Evolutionary conservation across 2,888 invertebrate genomes (phyloP), one percentile per base, ranked within the genome.

Genomic region (Mylabris sibirica): DNA sequence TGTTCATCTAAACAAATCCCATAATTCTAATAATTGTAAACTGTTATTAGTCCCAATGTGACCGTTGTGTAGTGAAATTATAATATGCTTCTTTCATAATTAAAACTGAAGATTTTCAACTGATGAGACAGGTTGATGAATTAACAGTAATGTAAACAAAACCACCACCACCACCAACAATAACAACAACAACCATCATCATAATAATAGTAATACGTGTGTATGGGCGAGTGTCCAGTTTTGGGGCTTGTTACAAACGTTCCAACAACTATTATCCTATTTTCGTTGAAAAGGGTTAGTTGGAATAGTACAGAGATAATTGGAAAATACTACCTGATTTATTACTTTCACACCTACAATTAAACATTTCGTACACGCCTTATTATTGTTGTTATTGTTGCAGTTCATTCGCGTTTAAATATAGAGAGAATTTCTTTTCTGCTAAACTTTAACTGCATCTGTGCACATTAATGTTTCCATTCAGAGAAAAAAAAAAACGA

Each of bases 141-240:
- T 73, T 69, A 73, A 71, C 69, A 66, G 64, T 66, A 72, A 69
- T 71, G 62, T 69, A 69, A 65, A 67, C 69, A 69, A 61, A 70
- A 69, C 64, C 64, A 62, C 66, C 30, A 68, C 24, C 65, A 57
- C 22, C 12, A 22, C 22, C 53, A 53, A 4, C 30, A 30, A 3
- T 30, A 6, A 30, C 30, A 41, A 30, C 30, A 41, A 14, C n/a
- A 14, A n/a, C 41, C 41, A 41, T n/a, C 14, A 41, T 14, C 4
- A 12, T 38, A 38, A 38, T 30, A 11, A 35, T 35, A 11, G 35
- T 44, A 22, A 11, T 14, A 20, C n/a, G n/a, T n/a, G n/a, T n/a
- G n/a, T 57, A 20, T 12, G 8, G 30, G 30, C 30, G 4, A 57
- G 65, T n/a, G n/a, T 44, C 68, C 64, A 60, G 59, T 65, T 49